These are phyloP conservation scores for Brachyrhaphis roseni DNA, from an alignment of 2,797 vertebrate species.

Conservation along the genomic window DNA sequence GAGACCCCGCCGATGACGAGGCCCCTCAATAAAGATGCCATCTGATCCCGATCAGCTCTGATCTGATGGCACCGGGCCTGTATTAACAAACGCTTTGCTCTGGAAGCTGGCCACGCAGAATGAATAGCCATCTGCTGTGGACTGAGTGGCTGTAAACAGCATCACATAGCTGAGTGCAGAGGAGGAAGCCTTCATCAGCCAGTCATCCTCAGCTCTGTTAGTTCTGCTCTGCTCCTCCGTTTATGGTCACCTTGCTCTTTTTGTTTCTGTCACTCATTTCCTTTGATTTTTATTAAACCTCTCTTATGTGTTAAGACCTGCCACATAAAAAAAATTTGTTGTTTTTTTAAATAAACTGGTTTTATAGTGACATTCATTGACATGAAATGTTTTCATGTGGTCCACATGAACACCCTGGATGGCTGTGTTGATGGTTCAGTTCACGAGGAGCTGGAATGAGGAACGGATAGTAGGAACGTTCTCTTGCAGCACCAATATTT, in stretches of 20 bases:
- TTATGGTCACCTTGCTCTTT: not conserved
- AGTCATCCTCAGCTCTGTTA: constrained; percentile 25
- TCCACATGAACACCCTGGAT: not conserved
- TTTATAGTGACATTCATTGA: not conserved
- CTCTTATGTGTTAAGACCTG: not conserved
- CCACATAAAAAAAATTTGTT: not conserved
- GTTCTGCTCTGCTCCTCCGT: not conserved
- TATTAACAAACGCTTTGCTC: constrained; percentile 43
- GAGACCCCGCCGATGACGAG: constrained; percentile 33
- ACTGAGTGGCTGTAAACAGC: constrained; percentile 52
- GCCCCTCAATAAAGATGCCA: constrained; percentile 48
- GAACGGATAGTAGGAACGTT: too few relatives aligned
- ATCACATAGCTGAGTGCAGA: constrained; percentile 42
- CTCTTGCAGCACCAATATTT: too few relatives aligned
- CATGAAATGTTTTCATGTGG: not conserved
- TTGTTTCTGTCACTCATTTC: not conserved
- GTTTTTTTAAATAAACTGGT: not conserved
- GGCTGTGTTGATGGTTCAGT: not conserved
- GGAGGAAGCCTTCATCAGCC: constrained; percentile 37
- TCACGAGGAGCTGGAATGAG: not conserved
- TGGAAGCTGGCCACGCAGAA: constrained; percentile 43
- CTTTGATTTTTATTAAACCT: not conserved
- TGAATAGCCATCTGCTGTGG: constrained; percentile 56
- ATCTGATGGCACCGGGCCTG: constrained; percentile 45
- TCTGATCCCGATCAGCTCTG: constrained; percentile 51